Percentiles rank a stretch among this genome's conserved stretches.
These are phyloP conservation scores for Petrolisthes cinctipes DNA, from an alignment of 2,888 invertebrate genomes.

Conservation along the genomic window DNA sequence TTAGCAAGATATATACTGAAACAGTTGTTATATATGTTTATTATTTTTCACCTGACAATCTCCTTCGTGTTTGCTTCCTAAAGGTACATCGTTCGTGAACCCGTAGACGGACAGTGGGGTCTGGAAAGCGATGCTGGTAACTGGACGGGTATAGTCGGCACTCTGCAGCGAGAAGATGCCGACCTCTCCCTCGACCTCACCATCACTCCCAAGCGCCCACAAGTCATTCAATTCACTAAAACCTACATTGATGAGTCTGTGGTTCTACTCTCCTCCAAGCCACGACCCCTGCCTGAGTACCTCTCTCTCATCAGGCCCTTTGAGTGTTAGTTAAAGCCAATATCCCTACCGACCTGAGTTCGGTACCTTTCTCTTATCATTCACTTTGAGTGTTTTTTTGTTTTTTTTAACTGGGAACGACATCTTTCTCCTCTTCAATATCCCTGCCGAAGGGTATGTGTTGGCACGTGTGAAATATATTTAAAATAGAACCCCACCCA, in stretches of 20 bases:
- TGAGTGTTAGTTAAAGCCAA: conserved; percentile 18
- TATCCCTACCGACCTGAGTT: background rate
- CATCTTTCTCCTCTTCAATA: background rate
- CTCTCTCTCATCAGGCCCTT: conserved; percentile 46
- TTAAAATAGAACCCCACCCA: too few relatives aligned
- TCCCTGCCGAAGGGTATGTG: background rate
- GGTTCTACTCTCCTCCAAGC: conserved; percentile 25
- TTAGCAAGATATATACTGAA: background rate
- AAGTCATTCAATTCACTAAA: conserved; percentile 30
- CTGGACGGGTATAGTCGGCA: conserved; percentile 55
- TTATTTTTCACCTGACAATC: background rate
- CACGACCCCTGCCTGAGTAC: conserved; percentile 33
- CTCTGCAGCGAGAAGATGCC: conserved; percentile 44
- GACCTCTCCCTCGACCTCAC: conserved; percentile 49
- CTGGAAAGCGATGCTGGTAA: conserved; percentile 22
- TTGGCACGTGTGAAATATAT: too few relatives aligned
- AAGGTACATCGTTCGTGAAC: conserved; percentile 36
- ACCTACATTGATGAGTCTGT: conserved; percentile 39
- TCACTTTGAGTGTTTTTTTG: background rate
- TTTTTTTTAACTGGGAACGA: background rate
- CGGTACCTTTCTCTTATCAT: background rate
- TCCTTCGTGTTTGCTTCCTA: background rate
- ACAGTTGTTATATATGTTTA: background rate
- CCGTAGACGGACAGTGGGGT: conserved; percentile 46
- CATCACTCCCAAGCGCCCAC: background rate